Evolutionary conservation across 2,113 vertebrate species (phyloP).

Genomic region (Parus major): DNA sequence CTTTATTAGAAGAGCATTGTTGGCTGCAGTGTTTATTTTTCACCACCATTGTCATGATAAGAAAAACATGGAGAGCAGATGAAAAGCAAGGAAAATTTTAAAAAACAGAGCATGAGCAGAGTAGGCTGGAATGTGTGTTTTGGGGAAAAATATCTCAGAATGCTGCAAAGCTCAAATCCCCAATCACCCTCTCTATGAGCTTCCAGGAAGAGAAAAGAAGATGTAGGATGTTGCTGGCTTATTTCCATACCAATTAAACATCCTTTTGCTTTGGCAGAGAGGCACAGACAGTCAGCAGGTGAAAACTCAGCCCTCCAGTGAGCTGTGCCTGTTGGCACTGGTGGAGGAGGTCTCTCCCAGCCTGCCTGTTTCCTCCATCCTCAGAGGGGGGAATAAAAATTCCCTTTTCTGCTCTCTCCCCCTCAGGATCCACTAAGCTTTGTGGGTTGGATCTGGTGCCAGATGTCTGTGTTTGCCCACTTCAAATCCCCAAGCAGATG

Average conservation of each 20-base stretch:
- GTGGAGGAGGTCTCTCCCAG: neutral
- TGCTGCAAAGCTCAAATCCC: constrained; percentile 11
- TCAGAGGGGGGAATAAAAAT: neutral
- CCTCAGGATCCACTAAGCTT: neutral
- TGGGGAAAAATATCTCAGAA: neutral
- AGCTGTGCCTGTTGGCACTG: neutral
- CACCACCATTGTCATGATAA: neutral
- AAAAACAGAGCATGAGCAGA: neutral
- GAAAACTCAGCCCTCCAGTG: neutral
- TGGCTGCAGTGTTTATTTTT: neutral
- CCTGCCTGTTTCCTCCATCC: neutral
- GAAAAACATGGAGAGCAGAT: neutral
- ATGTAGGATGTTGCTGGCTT: neutral
- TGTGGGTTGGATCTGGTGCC: neutral
- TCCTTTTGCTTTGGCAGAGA: neutral
- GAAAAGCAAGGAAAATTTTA: neutral
- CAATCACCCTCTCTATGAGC: neutral
- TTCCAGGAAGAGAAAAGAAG: neutral
- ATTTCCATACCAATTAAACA: constrained; percentile 19
- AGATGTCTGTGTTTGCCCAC: neutral
- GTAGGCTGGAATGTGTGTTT: neutral
- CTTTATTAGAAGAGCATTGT: neutral
- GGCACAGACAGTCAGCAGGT: neutral
- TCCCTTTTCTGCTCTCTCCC: neutral
- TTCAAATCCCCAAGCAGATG: neutral